Conservation (phyloP, 2,113 vertebrate genomes). For the Delphinapterus leucas region DNA sequence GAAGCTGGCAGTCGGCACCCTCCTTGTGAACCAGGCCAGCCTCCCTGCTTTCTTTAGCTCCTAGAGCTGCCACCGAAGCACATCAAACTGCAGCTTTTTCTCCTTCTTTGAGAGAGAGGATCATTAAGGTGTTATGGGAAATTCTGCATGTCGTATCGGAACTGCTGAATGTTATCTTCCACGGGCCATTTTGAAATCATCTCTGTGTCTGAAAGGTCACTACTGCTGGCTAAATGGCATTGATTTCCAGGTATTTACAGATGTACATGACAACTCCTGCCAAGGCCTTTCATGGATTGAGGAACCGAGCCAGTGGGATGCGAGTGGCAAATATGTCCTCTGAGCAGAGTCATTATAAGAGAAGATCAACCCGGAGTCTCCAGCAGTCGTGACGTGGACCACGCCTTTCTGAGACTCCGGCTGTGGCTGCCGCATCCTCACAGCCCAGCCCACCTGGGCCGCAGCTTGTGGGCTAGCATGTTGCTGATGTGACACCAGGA, state of each 20-base stretch:
- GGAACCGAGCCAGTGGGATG: constrained; percentile 23
- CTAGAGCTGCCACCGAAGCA: background rate
- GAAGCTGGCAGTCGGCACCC: background rate
- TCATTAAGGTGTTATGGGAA: constrained; percentile 44
- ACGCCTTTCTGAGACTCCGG: background rate
- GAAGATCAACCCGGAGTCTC: background rate
- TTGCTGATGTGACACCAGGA: fast-evolving
- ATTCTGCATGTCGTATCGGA: constrained; percentile 56
- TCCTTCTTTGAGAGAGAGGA: background rate
- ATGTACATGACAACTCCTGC: constrained; percentile 48
- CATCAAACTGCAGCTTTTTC: background rate
- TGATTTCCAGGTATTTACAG: constrained; percentile 75
- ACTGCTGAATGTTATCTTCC: constrained; percentile 67
- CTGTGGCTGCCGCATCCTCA: background rate
- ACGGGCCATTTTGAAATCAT: constrained; percentile 69
- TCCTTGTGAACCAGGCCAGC: background rate
- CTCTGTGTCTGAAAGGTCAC: constrained; percentile 70
- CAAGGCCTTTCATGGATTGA: constrained; percentile 51
- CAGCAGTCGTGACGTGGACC: background rate
- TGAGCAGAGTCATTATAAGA: constrained; percentile 13
- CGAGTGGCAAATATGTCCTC: constrained; percentile 56
- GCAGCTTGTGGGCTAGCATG: background rate
- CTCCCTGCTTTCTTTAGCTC: background rate
- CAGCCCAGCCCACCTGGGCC: background rate
- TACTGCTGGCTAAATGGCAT: constrained; percentile 60